Base-by-base conservation (phyloP, 1,140 invertebrate species). In the Conopomorpha cramerella region DNA sequence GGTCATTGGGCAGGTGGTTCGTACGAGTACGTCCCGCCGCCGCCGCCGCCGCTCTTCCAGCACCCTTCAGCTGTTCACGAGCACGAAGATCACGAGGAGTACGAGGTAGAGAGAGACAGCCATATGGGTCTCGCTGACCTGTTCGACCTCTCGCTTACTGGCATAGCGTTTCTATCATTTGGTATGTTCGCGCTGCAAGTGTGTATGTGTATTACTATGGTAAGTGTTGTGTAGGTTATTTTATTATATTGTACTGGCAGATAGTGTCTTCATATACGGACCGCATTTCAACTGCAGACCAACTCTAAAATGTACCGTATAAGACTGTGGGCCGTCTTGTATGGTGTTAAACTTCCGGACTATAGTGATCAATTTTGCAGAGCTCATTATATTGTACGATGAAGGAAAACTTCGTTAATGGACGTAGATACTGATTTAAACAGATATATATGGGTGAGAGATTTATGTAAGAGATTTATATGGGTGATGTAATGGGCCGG, bases 81-180 rank as follows among this genome's bases (percentile, higher is more conserved):
- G 19, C 19, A 23, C 19, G 19, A 23, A 4, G 19, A 23, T 10
- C 28, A 10, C 10, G 3, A 29, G 6, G 28, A 11, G 7, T 52
- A 61, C 8, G 41, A 33, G 1, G 54, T 52, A 18, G 64, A 68
- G 30, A 41, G 42, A 7, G 55, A 76, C 11, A 46, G 51, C 10
- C 86, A 86, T 43, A 56, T 90, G 8, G 81, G 82, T 1, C 54
- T 90, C 7, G 81, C 81, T 16, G 88, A 91, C 42, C 78, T 91
- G 17, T 90, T 90, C 25, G 88, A 91, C 39, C 84, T 90, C 28
- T 88, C 88, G 0, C 72, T 90, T 1, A 90, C 89, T 0, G 88
- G 87, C 0, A 76, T 91, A 6, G 89, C 89, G 0, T 90, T 87
- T 49, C 50, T 90, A n/a, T 86, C 88, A 0, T 91, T 91, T 52